Evolutionary conservation across 2,113 vertebrate genomes (phyloP).

Genomic region (Megaleporinus macrocephalus): DNA sequence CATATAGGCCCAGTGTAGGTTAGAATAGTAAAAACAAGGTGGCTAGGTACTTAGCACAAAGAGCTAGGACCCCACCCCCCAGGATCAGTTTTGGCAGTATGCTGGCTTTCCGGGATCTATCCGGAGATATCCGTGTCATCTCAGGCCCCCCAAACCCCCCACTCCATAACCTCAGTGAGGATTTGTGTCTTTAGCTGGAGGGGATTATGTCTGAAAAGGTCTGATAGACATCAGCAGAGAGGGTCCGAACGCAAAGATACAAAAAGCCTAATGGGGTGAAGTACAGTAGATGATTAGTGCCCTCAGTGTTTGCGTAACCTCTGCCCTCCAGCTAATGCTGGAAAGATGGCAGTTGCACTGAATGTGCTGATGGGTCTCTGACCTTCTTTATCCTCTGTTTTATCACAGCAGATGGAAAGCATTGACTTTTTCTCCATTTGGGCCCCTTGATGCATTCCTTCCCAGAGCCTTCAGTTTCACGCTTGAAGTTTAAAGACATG

Average conservation of each 20-base stretch:
- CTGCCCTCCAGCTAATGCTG: constrained; percentile 43
- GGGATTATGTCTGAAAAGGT: neutral
- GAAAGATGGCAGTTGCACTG: constrained; percentile 27
- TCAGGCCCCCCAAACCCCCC: constrained; percentile 35
- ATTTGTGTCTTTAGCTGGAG: constrained; percentile 14
- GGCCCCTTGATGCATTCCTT: constrained; percentile 26
- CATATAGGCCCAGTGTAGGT: neutral
- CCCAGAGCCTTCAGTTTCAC: neutral
- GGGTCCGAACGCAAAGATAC: neutral
- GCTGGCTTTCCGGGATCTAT: constrained; percentile 31
- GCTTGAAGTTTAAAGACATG: neutral
- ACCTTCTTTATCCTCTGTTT: constrained; percentile 28
- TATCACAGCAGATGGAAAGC: constrained; percentile 55
- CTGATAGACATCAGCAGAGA: neutral
- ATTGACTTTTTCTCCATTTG: constrained; percentile 32
- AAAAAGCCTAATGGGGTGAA: neutral
- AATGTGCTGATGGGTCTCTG: constrained; percentile 47
- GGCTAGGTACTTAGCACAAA: constrained; percentile 41
- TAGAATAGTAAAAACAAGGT: constrained; percentile 15
- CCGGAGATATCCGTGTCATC: constrained; percentile 50
- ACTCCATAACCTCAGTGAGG: constrained; percentile 14
- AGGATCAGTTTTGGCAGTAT: constrained; percentile 34
- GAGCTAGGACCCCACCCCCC: constrained; percentile 37
- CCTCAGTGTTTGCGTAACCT: constrained; percentile 37
- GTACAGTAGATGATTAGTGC: neutral